These are phyloP conservation scores for Megaceryle alcyon DNA, from an alignment of 2,797 vertebrate genomes.

Conservation along the genomic window DNA sequence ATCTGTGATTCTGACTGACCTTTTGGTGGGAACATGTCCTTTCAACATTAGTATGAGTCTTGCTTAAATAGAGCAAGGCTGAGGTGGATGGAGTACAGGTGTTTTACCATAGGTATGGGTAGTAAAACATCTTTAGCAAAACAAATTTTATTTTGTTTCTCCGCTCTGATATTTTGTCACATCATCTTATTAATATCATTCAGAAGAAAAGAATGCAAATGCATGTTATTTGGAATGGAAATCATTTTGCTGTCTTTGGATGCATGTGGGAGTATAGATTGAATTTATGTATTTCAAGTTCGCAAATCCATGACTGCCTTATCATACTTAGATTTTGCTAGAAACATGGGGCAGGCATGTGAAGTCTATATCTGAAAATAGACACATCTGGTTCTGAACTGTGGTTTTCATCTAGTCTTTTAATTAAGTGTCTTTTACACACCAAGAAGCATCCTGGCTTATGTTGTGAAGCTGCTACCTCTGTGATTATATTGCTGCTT, in stretches of 20 bases:
- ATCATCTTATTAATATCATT: background rate
- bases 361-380: slow-evolving; percentile 22
- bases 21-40: background rate
- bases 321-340: background rate
- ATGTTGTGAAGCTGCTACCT: background rate
- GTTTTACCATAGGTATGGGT: background rate
- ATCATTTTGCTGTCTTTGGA: background rate
- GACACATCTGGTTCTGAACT: background rate
- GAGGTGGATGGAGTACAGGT: background rate
- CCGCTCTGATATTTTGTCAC: background rate
- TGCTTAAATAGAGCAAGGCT: background rate
- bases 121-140: background rate
- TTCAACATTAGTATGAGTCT: background rate
- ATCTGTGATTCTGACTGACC: background rate
- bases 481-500: background rate
- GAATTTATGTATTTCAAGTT: background rate
- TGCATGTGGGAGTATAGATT: background rate
- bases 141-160: background rate
- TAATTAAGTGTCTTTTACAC: slow-evolving; percentile 48
- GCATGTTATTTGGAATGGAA: background rate
- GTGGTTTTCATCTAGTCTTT: slow-evolving; percentile 14
- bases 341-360: background rate
- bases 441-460: slow-evolving; percentile 14
- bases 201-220: slow-evolving; percentile 5
- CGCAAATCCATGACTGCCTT: background rate